Conservation (phyloP, 2,113 vertebrate genomes). For the Megaceryle torquata region DNA sequence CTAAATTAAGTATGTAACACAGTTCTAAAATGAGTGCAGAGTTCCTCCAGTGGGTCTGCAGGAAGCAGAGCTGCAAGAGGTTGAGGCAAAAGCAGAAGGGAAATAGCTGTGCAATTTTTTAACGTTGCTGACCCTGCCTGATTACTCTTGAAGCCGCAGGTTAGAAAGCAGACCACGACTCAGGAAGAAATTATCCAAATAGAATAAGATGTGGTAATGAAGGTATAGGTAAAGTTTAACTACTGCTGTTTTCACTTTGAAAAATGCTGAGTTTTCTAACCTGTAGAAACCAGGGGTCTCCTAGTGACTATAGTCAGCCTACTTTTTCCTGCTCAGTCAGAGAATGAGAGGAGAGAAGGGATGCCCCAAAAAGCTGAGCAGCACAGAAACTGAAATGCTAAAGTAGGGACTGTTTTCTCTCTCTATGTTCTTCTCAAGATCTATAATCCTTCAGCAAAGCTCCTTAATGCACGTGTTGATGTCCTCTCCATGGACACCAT, state of each 20-base stretch:
- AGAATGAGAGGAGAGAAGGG: not conserved
- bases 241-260: not conserved
- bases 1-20: not conserved
- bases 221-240: not conserved
- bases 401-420: not conserved
- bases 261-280: not conserved
- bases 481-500: not conserved
- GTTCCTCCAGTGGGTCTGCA: not conserved
- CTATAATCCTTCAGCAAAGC: not conserved
- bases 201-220: not conserved
- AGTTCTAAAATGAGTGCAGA: not conserved
- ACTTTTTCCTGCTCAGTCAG: not conserved
- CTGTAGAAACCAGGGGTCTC: not conserved
- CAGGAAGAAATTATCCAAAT: not conserved
- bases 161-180: not conserved
- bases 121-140: not conserved
- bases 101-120: not conserved
- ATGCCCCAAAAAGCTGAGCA: not conserved
- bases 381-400: not conserved
- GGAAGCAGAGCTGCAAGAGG: not conserved
- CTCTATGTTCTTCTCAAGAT: not conserved
- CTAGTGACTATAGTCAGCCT: not conserved
- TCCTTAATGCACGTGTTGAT: not conserved
- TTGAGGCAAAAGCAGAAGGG: not conserved
- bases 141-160: not conserved